Evolutionary conservation across 2,888 invertebrate species (phyloP).

Genomic region (Diploptera punctata): DNA sequence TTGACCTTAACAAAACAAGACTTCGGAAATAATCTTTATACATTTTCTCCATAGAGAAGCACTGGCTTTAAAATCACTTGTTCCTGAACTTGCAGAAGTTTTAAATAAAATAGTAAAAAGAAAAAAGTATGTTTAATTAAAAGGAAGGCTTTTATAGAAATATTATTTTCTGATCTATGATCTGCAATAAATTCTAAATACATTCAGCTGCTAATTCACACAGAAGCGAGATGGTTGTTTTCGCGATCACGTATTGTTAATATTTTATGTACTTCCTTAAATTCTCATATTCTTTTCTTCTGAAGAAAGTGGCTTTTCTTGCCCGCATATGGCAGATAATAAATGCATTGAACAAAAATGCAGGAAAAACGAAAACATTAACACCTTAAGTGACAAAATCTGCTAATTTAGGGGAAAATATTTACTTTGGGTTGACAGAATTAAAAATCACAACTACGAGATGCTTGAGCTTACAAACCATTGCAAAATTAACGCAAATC

Average conservation of each 20-base stretch:
- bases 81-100: no score
- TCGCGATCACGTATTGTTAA: background rate
- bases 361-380: background rate
- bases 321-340: background rate
- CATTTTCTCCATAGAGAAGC: no score
- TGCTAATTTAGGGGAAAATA: background rate
- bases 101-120: no score
- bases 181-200: constrained; percentile 1
- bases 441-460: background rate
- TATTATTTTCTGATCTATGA: background rate
- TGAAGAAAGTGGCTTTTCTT: constrained; percentile 13
- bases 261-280: background rate
- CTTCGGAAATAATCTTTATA: no score
- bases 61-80: no score
- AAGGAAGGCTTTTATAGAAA: no score
- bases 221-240: background rate
- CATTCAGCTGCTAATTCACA: background rate
- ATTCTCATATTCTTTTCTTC: constrained; percentile 9
- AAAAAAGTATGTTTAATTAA: no score
- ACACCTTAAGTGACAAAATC: background rate
- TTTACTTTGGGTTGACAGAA: background rate
- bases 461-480: background rate
- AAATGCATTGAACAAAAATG: background rate
- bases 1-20: no score
- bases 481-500: no score